Conservation (phyloP, 2,888 invertebrate genomes). For the Conomelus anceps region DNA sequence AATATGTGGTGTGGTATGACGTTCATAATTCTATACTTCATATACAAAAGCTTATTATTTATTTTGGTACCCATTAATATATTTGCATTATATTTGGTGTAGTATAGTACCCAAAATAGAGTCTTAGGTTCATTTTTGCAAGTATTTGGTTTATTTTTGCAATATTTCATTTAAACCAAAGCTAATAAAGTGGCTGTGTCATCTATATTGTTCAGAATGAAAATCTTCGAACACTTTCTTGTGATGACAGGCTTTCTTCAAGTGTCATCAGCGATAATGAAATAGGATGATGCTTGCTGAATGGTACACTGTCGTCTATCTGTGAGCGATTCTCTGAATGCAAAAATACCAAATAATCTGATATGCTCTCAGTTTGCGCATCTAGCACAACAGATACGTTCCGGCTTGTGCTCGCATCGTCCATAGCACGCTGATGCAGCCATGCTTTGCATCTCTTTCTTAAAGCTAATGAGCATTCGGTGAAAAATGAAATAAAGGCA, state of each 20-base stretch:
- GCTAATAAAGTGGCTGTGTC: not conserved
- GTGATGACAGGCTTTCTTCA: not conserved
- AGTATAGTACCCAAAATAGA: no score
- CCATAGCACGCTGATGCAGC: not conserved
- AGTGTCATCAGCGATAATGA: not conserved
- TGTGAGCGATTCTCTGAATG: not conserved
- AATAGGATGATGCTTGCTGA: not conserved
- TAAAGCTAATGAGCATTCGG: slow-evolving; percentile 49
- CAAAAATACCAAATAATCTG: not conserved
- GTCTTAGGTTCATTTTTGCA: no score
- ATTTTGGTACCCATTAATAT: no score
- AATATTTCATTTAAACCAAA: no score
- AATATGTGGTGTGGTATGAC: no score
- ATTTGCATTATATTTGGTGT: no score
- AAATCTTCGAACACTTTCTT: not conserved
- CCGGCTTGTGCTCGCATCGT: not conserved
- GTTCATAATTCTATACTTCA: no score
- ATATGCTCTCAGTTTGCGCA: not conserved
- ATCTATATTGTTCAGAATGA: no score
- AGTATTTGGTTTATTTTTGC: no score
- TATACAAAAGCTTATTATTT: no score
- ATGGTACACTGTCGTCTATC: not conserved
- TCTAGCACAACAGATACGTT: not conserved
- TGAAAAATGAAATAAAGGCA: slow-evolving; percentile 54
- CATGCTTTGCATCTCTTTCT: not conserved